Evolutionary conservation across 2,888 invertebrate species (phyloP).

Genomic region (Dichetophora obliterata): DNA sequence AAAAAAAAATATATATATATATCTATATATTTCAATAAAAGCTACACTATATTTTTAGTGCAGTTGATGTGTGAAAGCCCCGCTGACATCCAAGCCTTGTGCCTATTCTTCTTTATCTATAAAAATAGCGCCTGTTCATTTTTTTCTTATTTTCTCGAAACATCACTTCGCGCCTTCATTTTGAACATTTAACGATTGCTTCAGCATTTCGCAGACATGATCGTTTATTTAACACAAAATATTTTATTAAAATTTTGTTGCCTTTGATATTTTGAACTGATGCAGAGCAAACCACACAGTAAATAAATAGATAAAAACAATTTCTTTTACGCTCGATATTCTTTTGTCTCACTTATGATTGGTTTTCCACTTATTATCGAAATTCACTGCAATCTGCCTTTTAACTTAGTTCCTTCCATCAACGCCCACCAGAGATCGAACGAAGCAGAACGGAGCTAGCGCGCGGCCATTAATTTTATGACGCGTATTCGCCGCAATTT

Average conservation of each 20-base stretch:
- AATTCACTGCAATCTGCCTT: background rate
- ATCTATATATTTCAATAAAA: background rate
- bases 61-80: constrained; percentile 18
- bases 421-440: constrained; percentile 10
- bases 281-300: background rate
- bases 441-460: constrained; percentile 22
- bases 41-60: no score
- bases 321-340: background rate
- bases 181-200: background rate
- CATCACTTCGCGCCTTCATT: background rate
- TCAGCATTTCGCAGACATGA: background rate
- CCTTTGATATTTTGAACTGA: constrained; percentile 11
- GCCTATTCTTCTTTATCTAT: no score
- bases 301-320: constrained; percentile 10
- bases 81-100: background rate
- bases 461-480: constrained; percentile 40
- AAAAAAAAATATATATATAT: background rate
- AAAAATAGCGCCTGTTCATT: background rate
- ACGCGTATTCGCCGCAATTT: constrained; percentile 43
- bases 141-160: background rate
- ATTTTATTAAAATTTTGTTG: constrained; percentile 28
- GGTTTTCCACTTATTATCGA: background rate
- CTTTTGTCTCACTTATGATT: background rate
- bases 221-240: constrained; percentile 31
- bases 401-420: constrained; percentile 11